Base-by-base conservation (phyloP, 1,140 invertebrate genomes). In the Caenorhabditis tropicalis region DNA sequence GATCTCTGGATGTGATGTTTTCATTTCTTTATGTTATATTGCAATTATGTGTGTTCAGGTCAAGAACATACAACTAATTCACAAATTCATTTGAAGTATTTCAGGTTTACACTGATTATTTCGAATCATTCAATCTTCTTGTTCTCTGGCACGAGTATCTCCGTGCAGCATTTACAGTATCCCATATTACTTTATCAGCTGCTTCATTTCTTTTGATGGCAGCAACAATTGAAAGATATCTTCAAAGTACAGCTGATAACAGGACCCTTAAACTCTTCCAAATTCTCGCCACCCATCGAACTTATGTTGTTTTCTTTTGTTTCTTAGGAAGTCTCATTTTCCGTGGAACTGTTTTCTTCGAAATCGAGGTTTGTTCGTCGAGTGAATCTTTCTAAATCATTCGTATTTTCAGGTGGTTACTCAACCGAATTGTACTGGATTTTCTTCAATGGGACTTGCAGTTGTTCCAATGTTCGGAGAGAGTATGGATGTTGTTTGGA, bases 211-310 rank as follows among this genome's bases (percentile, higher is more conserved):
- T 89, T 29, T 86, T 89, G 5, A 87, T 89, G 81, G 85, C 87
- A 27, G 88, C 89, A 31, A 88, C 88, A 2, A 81, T 89, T 36
- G 88, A 89, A 79, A 58, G 88, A 58, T 89, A 89, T 85, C 87
- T 89, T 27, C 86, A 87, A 58, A 87, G 86, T 27, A 88, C 84
- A n/a, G 84, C 36, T 10, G 80, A 85, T 58, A 85, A 65, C 29
- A 15, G 84, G 58, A 83, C 29, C 16, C 49, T 82, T 15, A 82
- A 60, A 27, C 21, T 58, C 2, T 82, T 58, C 21, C 49, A 82
- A 82, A 82, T 51, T 48, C 87, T 89, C 19, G 80, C 70, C 10
- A 70, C 79, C 19, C 84, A 89, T 74, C 81, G 88, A 36, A 24
- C 49, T 9, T 49, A 82, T 10, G 86, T 83, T 27, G 87, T 88